A percentile compares a stretch with the other conserved stretches of the same genome.
These are phyloP conservation scores for Neoitamus cyanurus DNA, from an alignment of 2,888 invertebrate genomes.

Conservation along the genomic window DNA sequence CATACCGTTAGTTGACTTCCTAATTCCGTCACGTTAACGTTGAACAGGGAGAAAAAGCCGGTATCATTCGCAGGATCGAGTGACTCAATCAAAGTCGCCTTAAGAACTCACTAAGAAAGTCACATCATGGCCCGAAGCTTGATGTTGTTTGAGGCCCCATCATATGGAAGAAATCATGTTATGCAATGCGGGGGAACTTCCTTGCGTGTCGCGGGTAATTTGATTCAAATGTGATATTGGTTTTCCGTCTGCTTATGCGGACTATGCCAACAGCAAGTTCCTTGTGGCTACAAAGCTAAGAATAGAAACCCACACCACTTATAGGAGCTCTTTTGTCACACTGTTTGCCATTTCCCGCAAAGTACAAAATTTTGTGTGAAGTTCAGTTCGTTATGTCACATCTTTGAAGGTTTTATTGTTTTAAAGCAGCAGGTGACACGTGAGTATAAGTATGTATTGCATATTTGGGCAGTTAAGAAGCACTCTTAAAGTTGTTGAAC, in stretches of 20 bases:
- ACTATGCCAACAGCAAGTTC: slow-evolving; percentile 19
- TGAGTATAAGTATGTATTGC: not conserved
- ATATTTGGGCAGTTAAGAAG: not conserved
- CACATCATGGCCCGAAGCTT: not conserved
- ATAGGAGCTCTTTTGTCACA: not conserved
- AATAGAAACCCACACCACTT: not conserved
- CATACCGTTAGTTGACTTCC: not conserved
- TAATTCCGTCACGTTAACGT: not conserved
- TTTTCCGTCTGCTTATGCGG: slow-evolving; percentile 21
- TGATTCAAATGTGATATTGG: slow-evolving; percentile 35
- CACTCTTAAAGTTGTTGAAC: not conserved
- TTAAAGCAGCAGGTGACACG: not conserved
- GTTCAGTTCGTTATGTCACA: not conserved
- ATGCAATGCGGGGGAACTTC: not conserved
- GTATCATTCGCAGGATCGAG: not conserved
- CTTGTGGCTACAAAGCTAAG: not conserved
- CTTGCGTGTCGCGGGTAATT: slow-evolving; percentile 28
- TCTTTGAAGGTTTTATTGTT: not conserved
- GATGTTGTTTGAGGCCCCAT: not conserved
- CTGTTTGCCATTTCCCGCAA: not conserved
- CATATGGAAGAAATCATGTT: not conserved
- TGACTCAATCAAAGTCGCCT: not conserved
- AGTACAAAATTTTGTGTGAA: not conserved
- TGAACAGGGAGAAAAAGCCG: not conserved
- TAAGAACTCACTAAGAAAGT: not conserved